Conservation (phyloP, 2,888 invertebrate species). For the Phytoseiulus persimilis region DNA sequence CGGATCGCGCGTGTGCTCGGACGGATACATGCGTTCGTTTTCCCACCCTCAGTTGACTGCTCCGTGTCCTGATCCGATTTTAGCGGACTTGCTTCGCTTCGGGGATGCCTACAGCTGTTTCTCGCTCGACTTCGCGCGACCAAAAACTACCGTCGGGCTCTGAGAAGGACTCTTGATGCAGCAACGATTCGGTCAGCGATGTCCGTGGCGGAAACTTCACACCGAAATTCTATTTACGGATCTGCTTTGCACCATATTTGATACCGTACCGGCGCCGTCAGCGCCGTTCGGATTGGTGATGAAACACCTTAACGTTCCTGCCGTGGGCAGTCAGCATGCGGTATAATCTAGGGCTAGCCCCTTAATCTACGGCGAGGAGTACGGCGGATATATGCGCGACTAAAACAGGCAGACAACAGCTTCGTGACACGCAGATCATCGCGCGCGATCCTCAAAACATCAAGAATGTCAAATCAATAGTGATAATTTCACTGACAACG, state of each 20-base stretch:
- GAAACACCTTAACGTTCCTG: not conserved
- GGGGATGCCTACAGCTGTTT: too few species aligned
- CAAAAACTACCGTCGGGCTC: not conserved
- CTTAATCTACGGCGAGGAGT: not conserved
- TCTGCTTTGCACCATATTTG: not conserved
- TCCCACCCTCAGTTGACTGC: not conserved
- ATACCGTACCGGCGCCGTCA: not conserved
- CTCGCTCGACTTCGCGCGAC: not conserved
- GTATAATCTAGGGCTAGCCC: not conserved
- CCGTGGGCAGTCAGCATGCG: not conserved
- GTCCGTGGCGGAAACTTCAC: not conserved
- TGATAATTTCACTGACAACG: too few species aligned
- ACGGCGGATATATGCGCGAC: not conserved
- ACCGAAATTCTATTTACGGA: slow-evolving; percentile 5
- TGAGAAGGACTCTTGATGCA: not conserved
- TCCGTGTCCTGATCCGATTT: not conserved
- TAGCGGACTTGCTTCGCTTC: too few species aligned
- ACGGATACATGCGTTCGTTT: too few species aligned
- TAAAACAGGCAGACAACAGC: not conserved
- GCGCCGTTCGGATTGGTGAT: not conserved
- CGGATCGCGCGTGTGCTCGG: not conserved
- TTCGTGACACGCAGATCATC: not conserved
- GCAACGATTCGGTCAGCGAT: not conserved
- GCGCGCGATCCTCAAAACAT: too few species aligned
- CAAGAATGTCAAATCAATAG: too few species aligned